Conservation (phyloP, 2,113 vertebrate species). For the Phyllostomus discolor region DNA sequence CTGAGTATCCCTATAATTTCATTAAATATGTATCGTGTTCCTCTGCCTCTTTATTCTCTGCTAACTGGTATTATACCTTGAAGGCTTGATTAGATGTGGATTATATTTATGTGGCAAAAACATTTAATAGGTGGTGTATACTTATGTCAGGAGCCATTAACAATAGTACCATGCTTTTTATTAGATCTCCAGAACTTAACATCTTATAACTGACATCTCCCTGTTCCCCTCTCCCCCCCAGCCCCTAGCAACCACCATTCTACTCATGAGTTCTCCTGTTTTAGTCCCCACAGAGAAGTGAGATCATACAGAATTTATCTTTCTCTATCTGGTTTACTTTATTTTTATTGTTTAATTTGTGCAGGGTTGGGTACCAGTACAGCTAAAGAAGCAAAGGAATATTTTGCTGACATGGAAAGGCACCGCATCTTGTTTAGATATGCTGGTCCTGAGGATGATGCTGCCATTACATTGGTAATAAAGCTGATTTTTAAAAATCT, state of each 20-base stretch:
- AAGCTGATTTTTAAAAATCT: neutral
- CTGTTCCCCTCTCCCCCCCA: neutral
- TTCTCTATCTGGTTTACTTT: neutral
- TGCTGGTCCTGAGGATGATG: constrained; percentile 95
- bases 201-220: neutral
- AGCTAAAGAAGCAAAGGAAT: constrained; percentile 98
- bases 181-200: neutral
- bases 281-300: neutral
- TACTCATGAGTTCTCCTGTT: neutral
- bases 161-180: neutral
- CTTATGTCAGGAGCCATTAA: constrained; percentile 7
- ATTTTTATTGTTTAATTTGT: constrained; percentile 45
- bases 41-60: neutral
- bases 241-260: neutral
- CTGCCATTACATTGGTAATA: constrained; percentile 95
- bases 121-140: neutral
- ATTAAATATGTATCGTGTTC: neutral
- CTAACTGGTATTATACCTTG: neutral
- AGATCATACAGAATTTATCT: neutral
- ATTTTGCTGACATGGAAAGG: constrained; percentile 98
- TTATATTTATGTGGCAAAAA: constrained; percentile 25
- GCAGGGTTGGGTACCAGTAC: constrained; percentile 98
- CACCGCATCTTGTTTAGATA: constrained; percentile 96
- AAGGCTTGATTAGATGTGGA: neutral
- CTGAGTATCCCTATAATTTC: neutral